Conservation (phyloP, 2,797 vertebrate species). For the Hozukius guyotensis region DNA sequence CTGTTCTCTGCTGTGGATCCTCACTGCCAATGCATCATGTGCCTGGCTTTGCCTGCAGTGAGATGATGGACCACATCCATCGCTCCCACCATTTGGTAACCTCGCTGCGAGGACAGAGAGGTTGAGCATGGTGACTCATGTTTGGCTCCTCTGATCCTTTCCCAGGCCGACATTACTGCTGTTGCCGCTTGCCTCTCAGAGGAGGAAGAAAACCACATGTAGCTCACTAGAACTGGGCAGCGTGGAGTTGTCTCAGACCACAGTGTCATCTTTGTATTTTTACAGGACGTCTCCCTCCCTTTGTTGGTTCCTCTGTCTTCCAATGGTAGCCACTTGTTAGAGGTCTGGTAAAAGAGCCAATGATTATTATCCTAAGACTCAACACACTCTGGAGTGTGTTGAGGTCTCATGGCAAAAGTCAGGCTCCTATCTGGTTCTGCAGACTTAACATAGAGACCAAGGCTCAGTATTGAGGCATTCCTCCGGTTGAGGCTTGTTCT, state of each 20-base stretch:
- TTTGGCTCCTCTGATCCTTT: neutral
- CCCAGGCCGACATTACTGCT: neutral
- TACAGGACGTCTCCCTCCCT: neutral
- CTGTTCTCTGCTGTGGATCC: neutral
- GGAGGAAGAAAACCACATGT: neutral
- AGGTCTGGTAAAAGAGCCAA: neutral
- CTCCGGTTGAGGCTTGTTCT: neutral
- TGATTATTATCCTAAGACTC: neutral
- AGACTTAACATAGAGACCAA: neutral
- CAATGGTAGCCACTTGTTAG: neutral
- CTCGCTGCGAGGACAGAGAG: constrained; percentile 8
- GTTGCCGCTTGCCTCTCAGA: constrained; percentile 9
- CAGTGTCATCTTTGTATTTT: neutral
- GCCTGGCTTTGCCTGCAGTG: neutral
- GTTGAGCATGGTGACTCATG: neutral
- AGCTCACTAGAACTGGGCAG: neutral
- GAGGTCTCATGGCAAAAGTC: neutral
- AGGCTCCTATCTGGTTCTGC: neutral
- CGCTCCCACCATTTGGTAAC: constrained; percentile 2
- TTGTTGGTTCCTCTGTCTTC: neutral
- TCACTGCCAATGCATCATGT: neutral
- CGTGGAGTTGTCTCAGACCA: neutral
- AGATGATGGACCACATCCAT: constrained; percentile 3
- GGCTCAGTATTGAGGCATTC: neutral
- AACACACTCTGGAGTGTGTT: neutral